These are phyloP conservation scores for Drosophila bunnanda DNA, from an alignment of 2,888 invertebrate species.

Conservation along the genomic window DNA sequence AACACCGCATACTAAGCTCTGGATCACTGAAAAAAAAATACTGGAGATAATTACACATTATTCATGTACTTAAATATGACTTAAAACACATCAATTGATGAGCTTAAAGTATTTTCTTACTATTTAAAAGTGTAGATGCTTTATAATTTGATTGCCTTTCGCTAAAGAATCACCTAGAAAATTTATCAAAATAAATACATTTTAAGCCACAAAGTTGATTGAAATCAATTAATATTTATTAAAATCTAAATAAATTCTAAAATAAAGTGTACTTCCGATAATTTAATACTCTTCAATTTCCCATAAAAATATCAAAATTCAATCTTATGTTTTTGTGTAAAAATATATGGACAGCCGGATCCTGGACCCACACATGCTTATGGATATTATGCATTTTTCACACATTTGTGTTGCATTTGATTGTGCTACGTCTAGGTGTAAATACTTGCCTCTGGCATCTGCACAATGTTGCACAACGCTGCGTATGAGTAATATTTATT, in stretches of 20 bases:
- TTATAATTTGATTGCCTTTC: no score
- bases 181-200: neutral
- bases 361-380: constrained; percentile 41
- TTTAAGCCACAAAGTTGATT: no score
- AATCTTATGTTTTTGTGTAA: neutral
- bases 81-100: neutral
- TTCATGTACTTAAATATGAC: neutral
- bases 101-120: neutral
- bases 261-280: no score
- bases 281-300: neutral
- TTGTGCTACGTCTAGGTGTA: constrained; percentile 72
- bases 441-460: constrained; percentile 73
- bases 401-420: constrained; percentile 70
- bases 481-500: constrained; percentile 77
- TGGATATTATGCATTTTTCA: constrained; percentile 74
- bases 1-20: constrained; percentile 7
- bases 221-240: neutral
- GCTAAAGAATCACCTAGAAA: neutral
- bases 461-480: constrained; percentile 63
- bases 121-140: neutral
- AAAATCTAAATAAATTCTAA: neutral
- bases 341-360: constrained; percentile 12
- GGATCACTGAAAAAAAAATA: neutral
- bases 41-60: neutral
- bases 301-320: no score